A percentile compares a stretch with the other conserved stretches of the same genome.
Conservation (phyloP, 2,797 vertebrate species). For the Neosilurus hyrtlii region DNA sequence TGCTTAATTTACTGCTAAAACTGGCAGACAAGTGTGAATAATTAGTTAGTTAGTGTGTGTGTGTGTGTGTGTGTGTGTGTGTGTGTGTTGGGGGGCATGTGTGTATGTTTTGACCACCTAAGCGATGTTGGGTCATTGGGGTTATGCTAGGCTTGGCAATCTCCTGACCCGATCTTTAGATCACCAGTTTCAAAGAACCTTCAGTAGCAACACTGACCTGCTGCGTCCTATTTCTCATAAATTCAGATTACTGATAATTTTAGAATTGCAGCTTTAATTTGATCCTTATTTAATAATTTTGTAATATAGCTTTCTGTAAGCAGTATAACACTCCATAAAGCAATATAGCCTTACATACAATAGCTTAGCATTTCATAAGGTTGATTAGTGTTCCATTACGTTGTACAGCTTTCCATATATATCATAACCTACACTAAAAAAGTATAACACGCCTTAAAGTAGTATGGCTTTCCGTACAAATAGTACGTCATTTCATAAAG, state of each 20-base stretch:
- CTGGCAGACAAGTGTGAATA: slow-evolving; percentile 40
- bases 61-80: slow-evolving; percentile 7
- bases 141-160: slow-evolving; percentile 37
- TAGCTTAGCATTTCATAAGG: no score
- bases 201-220: background rate
- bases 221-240: background rate
- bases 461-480: background rate
- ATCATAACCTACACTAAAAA: no score
- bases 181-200: background rate
- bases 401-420: background rate
- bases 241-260: background rate
- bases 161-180: slow-evolving; percentile 30
- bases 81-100: no score
- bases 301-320: no score
- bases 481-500: background rate
- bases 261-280: background rate
- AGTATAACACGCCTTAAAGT: no score
- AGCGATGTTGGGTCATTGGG: slow-evolving; percentile 35
- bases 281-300: background rate
- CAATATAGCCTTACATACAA: no score
- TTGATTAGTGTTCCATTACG: background rate
- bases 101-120: slow-evolving; percentile 19
- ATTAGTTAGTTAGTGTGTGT: slow-evolving; percentile 33
- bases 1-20: slow-evolving; percentile 44
- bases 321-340: no score